Conservation (phyloP, 2,888 invertebrate genomes). For the Phoronis australis region DNA sequence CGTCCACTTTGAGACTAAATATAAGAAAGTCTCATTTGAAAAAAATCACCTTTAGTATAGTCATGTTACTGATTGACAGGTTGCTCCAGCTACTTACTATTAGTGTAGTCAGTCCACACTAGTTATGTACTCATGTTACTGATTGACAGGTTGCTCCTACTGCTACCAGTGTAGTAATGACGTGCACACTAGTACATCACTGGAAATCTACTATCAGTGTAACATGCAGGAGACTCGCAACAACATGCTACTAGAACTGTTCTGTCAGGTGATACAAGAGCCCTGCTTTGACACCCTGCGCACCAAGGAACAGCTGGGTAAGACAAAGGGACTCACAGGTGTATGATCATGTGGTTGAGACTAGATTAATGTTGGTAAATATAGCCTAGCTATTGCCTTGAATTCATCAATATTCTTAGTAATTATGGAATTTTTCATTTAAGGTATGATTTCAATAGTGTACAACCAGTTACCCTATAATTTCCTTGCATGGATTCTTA, state of each 20-base stretch:
- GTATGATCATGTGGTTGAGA: too few relatives aligned
- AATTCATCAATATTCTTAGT: too few relatives aligned
- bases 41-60: not conserved
- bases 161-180: constrained; percentile 71
- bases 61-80: constrained; percentile 26
- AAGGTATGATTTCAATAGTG: too few relatives aligned
- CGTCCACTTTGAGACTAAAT: too few relatives aligned
- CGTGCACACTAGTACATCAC: constrained; percentile 83
- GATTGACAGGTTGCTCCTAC: constrained; percentile 45
- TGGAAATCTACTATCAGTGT: constrained; percentile 81
- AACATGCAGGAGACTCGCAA: constrained; percentile 60
- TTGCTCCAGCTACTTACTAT: constrained; percentile 43
- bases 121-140: not conserved
- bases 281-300: constrained; percentile 86
- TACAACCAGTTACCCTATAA: too few relatives aligned
- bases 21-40: too few relatives aligned
- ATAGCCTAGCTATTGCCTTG: too few relatives aligned
- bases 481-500: too few relatives aligned
- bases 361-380: too few relatives aligned
- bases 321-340: too few relatives aligned
- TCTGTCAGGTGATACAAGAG: constrained; percentile 82
- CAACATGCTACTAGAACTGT: constrained; percentile 78
- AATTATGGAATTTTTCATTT: too few relatives aligned
- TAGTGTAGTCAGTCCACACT: not conserved
- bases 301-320: constrained; percentile 69